These are phyloP conservation scores for Crax fasciolata DNA, from an alignment of 2,797 vertebrate species.

Conservation along the genomic window DNA sequence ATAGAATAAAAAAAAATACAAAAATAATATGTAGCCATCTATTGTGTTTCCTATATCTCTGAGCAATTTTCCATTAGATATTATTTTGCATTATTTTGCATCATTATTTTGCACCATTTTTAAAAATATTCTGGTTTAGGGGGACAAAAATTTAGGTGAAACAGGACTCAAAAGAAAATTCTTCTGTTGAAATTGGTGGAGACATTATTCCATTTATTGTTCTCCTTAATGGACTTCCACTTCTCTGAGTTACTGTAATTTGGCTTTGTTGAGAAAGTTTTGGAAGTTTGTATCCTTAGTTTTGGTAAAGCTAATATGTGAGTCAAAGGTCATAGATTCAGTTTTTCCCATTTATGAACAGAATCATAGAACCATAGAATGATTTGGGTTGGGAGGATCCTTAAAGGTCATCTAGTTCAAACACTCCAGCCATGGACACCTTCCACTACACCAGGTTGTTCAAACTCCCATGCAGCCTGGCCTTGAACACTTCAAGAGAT, in stretches of 20 bases:
- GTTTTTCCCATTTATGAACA: not conserved
- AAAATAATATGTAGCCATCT: not conserved
- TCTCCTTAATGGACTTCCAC: not conserved
- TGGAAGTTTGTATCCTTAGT: not conserved
- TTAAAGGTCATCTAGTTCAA: not conserved
- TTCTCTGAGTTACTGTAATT: not conserved
- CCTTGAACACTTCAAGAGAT: not conserved
- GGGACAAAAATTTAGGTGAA: not conserved
- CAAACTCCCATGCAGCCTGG: not conserved
- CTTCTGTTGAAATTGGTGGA: not conserved
- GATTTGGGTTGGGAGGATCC: not conserved
- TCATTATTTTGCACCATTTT: not conserved
- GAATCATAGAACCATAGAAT: not conserved
- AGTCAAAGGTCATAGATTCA: not conserved
- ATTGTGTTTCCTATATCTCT: not conserved
- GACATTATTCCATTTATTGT: not conserved
- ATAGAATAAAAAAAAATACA: not conserved
- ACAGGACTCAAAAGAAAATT: not conserved
- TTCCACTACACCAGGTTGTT: not conserved
- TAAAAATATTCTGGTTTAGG: not conserved
- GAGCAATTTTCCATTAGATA: not conserved
- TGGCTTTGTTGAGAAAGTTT: not conserved
- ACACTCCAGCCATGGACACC: not conserved
- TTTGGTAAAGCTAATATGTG: not conserved
- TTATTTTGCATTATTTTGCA: no score